phyloP scores from a whole-genome alignment of 92 coral and sea anemone genomes.

The Actinernus sp. region DNA sequence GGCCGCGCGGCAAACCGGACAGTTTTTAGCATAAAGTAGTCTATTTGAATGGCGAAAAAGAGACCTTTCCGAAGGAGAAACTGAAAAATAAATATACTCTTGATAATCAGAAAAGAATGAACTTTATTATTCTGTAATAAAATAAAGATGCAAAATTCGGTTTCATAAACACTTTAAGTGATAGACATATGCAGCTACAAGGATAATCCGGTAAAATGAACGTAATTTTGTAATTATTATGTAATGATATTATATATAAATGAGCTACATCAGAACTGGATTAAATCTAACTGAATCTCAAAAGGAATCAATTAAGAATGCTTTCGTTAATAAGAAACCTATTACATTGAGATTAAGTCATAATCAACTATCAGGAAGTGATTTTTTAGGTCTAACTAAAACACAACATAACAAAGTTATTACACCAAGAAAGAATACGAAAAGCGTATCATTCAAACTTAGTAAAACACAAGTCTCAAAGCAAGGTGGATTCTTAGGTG shows the following conservation, averaged over 20 bases:
- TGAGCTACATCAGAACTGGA: conserved; percentile 4
- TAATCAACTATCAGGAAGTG: not conserved
- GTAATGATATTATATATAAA: not conserved
- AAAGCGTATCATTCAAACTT: not conserved
- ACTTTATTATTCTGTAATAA: no score
- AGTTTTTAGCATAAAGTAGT: no score
- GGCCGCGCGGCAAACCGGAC: no score
- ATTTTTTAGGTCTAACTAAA: not conserved
- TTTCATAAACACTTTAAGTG: no score
- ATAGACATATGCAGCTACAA: not conserved
- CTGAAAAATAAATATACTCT: no score
- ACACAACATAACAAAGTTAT: not conserved
- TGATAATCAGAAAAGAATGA: no score
- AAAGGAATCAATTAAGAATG: not conserved
- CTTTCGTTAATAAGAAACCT: not conserved
- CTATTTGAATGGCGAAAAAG: no score
- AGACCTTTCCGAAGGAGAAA: no score
- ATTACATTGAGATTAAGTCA: not conserved
- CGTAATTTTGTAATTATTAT: no score
- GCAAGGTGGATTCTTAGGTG: not conserved
- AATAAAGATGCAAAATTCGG: no score
- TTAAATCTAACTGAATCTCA: not conserved
- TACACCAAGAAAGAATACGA: not conserved
- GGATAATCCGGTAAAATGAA: not conserved
- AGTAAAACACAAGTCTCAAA: not conserved